These are phyloP conservation scores for Sinocyclocheilus anophthalmus DNA, from an alignment of 2,113 vertebrate genomes.

Conservation along the genomic window DNA sequence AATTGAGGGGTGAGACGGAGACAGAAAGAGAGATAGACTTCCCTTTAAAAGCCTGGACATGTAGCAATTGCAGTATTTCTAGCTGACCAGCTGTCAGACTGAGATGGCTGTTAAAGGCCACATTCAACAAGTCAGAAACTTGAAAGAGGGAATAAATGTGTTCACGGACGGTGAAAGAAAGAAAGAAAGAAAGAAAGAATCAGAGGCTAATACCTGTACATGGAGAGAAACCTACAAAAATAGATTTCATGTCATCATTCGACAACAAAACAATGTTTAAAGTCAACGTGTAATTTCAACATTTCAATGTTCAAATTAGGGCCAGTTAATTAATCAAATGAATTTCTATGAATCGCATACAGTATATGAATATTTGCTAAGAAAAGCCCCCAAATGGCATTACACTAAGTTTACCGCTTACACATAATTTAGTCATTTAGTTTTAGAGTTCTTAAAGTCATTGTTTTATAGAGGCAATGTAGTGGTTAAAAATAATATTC, in stretches of 20 bases:
- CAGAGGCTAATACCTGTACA: conserved; percentile 11
- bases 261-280: not conserved
- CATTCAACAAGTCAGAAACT: conserved; percentile 40
- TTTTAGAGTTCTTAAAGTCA: no score
- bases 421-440: not conserved
- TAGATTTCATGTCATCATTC: not conserved
- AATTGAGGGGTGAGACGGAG: not conserved
- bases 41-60: conserved; percentile 37
- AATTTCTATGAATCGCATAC: not conserved
- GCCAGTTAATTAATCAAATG: not conserved
- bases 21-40: conserved; percentile 13
- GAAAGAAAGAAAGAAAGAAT: not conserved
- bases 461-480: not conserved
- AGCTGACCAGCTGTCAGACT: conserved; percentile 28
- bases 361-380: no score
- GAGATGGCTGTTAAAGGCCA: conserved; percentile 35
- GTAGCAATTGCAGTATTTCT: conserved; percentile 42
- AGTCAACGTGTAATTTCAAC: not conserved
- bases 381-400: no score
- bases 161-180: not conserved
- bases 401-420: not conserved
- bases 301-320: not conserved
- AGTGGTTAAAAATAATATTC: no score
- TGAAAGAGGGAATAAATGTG: conserved; percentile 16
- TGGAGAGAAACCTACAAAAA: not conserved